Percentiles rank a stretch among this genome's conserved stretches.
Conservation (phyloP, 2,113 vertebrate species). For the Phodopus roborovskii region DNA sequence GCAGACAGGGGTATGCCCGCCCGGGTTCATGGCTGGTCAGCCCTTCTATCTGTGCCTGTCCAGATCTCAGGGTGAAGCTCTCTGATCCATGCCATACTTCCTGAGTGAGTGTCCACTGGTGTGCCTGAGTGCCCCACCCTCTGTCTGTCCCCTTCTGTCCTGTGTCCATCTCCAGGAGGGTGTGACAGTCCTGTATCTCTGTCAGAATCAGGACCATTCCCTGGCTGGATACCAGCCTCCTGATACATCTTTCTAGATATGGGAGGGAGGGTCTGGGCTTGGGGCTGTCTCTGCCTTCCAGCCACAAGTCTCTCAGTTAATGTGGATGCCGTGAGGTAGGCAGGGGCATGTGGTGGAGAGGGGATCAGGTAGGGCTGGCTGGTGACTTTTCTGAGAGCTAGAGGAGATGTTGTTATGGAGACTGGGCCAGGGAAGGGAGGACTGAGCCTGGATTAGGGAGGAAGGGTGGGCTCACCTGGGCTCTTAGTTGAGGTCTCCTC, state of each 20-base stretch:
- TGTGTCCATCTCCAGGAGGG: slow-evolving; percentile 60
- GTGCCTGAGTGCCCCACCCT: slow-evolving; percentile 58
- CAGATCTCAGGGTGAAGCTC: slow-evolving; percentile 71
- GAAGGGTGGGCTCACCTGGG: slow-evolving; percentile 75
- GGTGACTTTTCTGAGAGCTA: slow-evolving; percentile 31
- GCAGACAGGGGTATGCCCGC: slow-evolving; percentile 64
- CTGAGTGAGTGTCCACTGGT: slow-evolving; percentile 5
- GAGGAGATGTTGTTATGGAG: slow-evolving; percentile 48
- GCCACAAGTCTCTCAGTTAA: slow-evolving; percentile 33
- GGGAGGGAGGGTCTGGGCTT: slow-evolving; percentile 64
- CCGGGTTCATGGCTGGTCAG: slow-evolving; percentile 44
- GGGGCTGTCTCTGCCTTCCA: neutral
- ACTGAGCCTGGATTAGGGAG: slow-evolving; percentile 18
- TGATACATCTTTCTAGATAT: slow-evolving; percentile 11
- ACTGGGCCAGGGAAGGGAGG: neutral
- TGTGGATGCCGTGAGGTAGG: neutral
- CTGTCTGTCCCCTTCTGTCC: slow-evolving; percentile 39
- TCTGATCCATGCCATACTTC: slow-evolving; percentile 48
- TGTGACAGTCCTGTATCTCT: slow-evolving; percentile 43
- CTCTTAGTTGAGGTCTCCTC: slow-evolving; percentile 51
- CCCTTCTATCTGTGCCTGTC: slow-evolving; percentile 63
- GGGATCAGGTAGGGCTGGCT: neutral
- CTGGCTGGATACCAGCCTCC: slow-evolving; percentile 8
- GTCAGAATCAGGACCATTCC: slow-evolving; percentile 44
- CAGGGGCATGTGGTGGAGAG: slow-evolving; percentile 38